Evolutionary conservation across 2,797 vertebrate genomes (phyloP).

Genomic region (Lacerta agilis): DNA sequence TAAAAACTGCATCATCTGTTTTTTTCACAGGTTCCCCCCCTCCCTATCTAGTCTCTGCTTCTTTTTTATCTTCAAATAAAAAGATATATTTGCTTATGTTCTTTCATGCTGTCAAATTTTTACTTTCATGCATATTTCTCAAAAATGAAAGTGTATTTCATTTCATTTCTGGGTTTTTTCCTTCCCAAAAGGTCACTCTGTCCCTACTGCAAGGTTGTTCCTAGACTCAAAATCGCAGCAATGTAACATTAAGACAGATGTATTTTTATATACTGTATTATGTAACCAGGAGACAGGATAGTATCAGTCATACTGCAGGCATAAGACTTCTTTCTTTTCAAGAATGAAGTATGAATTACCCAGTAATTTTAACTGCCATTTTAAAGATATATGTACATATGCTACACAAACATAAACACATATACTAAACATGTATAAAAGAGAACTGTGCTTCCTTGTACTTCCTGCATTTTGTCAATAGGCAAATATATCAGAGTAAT

Average conservation of each 20-base stretch:
- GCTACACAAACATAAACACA: slow-evolving; percentile 18
- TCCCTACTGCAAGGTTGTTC: slow-evolving; percentile 75
- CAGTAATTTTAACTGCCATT: slow-evolving; percentile 63
- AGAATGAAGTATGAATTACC: slow-evolving; percentile 57
- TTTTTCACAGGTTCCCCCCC: slow-evolving; percentile 83
- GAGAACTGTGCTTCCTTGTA: not conserved
- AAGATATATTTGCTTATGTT: slow-evolving; percentile 88
- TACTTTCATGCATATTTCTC: slow-evolving; percentile 84
- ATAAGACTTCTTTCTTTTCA: slow-evolving; percentile 73
- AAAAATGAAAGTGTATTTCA: slow-evolving; percentile 82
- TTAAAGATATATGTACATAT: slow-evolving; percentile 51
- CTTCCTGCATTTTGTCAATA: slow-evolving; percentile 11
- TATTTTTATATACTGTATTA: slow-evolving; percentile 73
- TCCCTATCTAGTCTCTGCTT: slow-evolving; percentile 83
- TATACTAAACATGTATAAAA: slow-evolving; percentile 11
- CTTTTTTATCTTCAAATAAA: slow-evolving; percentile 89
- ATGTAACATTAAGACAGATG: slow-evolving; percentile 71
- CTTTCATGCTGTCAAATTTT: slow-evolving; percentile 85
- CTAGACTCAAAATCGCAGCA: slow-evolving; percentile 69
- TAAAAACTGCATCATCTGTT: slow-evolving; percentile 96
- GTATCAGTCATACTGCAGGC: slow-evolving; percentile 74
- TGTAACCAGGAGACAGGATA: slow-evolving; percentile 74
- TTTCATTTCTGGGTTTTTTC: slow-evolving; percentile 65
- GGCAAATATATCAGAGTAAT: slow-evolving; percentile 69
- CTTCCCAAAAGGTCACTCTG: slow-evolving; percentile 78